Conservation (phyloP, 2,113 vertebrate species). For the Porphyrio hochstetteri region DNA sequence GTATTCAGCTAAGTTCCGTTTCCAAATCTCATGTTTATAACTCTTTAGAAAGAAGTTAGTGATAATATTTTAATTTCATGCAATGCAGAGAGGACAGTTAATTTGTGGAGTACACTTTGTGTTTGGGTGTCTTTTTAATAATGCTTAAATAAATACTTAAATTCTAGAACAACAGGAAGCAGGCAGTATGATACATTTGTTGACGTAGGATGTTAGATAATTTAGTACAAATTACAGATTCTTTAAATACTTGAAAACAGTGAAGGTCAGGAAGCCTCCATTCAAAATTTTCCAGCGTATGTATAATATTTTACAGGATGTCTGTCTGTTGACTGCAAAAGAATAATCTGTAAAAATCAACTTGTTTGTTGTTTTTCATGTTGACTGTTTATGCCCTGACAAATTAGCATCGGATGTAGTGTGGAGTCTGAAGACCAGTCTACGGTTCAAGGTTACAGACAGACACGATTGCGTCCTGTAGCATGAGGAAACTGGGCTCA, state of each 20-base stretch:
- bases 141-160: constrained; percentile 47
- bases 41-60: background rate
- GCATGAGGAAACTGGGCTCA: constrained; percentile 29
- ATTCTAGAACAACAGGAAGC: constrained; percentile 72
- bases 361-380: constrained; percentile 81
- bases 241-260: constrained; percentile 73
- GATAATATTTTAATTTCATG: background rate
- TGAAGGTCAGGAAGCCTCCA: constrained; percentile 74
- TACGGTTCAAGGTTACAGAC: constrained; percentile 74
- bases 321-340: constrained; percentile 56
- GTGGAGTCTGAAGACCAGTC: constrained; percentile 70
- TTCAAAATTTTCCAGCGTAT: constrained; percentile 77
- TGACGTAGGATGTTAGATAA: constrained; percentile 72
- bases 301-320: constrained; percentile 83
- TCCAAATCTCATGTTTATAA: background rate
- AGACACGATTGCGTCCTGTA: constrained; percentile 4
- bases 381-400: constrained; percentile 75
- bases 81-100: background rate
- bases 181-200: constrained; percentile 68
- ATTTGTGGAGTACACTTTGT: background rate
- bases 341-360: constrained; percentile 77
- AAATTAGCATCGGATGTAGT: constrained; percentile 76
- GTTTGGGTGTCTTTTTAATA: constrained; percentile 32
- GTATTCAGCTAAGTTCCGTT: background rate
- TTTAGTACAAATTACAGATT: constrained; percentile 71